Evolutionary conservation across 2,113 vertebrate genomes (phyloP).

Genomic region (Oplegnathus fasciatus): DNA sequence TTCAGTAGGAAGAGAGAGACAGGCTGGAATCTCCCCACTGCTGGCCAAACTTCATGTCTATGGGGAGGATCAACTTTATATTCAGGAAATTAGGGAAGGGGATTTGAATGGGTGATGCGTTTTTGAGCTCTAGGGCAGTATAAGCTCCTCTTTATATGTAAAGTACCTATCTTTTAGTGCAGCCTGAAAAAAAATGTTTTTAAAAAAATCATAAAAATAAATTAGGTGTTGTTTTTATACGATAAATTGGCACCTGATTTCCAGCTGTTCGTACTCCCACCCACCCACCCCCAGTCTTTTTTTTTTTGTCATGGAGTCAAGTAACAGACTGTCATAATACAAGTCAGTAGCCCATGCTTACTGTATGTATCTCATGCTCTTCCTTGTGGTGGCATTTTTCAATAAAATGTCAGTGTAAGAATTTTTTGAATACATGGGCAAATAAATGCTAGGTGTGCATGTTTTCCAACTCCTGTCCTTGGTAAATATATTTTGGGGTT

Average conservation of each 20-base stretch:
- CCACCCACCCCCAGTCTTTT: not conserved
- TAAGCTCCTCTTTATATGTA: constrained; percentile 25
- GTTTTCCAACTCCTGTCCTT: not conserved
- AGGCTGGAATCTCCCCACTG: constrained; percentile 14
- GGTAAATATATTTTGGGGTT: not conserved
- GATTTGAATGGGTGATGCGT: constrained; percentile 53
- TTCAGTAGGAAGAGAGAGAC: not conserved
- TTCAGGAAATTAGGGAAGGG: constrained; percentile 41
- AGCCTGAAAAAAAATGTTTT: not conserved
- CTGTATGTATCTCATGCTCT: not conserved
- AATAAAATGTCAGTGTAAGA: constrained; percentile 8
- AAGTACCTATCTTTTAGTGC: constrained; percentile 16
- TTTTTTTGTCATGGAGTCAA: not conserved
- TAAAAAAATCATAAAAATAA: not conserved
- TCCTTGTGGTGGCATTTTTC: not conserved
- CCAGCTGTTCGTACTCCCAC: not conserved
- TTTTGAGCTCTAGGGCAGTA: constrained; percentile 28
- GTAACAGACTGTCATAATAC: not conserved
- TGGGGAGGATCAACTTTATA: constrained; percentile 26
- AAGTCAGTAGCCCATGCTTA: not conserved
- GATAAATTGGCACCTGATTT: not conserved
- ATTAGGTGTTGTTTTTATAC: not conserved
- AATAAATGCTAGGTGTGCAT: not conserved
- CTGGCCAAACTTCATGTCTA: constrained; percentile 6
- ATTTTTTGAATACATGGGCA: not conserved